phyloP scores from a whole-genome alignment of 1,140 invertebrate genomes.

The Thaumatotibia leucotreta region DNA sequence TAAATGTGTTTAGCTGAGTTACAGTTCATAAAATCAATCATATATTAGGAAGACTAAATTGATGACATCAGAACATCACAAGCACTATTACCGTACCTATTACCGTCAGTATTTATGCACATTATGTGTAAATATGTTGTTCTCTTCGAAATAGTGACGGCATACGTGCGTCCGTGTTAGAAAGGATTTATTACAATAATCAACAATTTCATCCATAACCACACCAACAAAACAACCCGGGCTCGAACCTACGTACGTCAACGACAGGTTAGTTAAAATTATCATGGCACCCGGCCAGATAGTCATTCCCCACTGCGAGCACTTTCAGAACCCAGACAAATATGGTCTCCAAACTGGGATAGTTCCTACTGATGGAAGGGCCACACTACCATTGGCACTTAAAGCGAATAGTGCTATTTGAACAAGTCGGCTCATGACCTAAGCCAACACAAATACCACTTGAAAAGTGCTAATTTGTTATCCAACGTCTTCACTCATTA shows the following conservation, averaged over 20 bases:
- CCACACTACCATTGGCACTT: not conserved
- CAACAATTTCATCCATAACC: not conserved
- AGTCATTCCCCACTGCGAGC: not conserved
- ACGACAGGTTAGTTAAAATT: not conserved
- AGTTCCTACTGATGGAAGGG: not conserved
- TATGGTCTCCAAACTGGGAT: not conserved
- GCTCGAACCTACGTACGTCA: not conserved
- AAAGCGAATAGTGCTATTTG: not conserved
- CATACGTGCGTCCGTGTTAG: not conserved
- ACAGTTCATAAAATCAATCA: too few species aligned
- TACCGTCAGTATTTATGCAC: too few species aligned
- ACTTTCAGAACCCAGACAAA: not conserved
- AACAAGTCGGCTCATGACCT: not conserved
- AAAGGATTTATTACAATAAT: not conserved
- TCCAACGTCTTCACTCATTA: not conserved
- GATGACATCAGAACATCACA: too few species aligned
- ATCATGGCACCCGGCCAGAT: not conserved
- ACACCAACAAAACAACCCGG: not conserved
- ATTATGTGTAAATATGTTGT: too few species aligned
- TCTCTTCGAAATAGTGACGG: too few species aligned
- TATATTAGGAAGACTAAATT: too few species aligned
- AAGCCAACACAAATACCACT: not conserved
- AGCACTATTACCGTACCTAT: too few species aligned
- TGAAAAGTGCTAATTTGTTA: not conserved
- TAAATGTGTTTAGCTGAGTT: too few species aligned